Evolutionary conservation across 2,113 vertebrate genomes (phyloP), one percentile per base, ranked within the genome.

Genomic region (Erythrocercus mccallii): DNA sequence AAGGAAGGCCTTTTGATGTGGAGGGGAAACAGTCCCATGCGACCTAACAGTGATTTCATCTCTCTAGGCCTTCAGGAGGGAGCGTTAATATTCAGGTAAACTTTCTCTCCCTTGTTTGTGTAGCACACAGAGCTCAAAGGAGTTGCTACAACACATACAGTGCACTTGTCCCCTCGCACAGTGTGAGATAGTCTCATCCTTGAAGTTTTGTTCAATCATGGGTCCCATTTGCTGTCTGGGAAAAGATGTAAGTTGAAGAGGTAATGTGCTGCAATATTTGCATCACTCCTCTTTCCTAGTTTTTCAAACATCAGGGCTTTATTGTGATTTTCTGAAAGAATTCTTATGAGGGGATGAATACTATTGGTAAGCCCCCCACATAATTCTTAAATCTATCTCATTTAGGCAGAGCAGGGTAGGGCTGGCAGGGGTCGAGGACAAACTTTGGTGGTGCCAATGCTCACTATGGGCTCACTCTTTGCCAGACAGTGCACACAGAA

Each of bases 1-100:
- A 98, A 98, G 71, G 99, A 99, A 4, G 99, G 99, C 17, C 97
- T 99, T 88, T 65, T 99, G 96, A 96, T 99, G 62, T 99, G 99
- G 99, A 97, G 99, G 65, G 99, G 99, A 77, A 99, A 99, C 90
- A 99, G 97, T 81, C 98, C 98, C 51, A 97, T 99, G 98, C 97
- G 98, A 92, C 91, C 98, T 60, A 99, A 99, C 96, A 99, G 98
- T 76, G 99, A 99, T 97, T 99, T 98, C 95, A 97, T 99, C 92
- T 99, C 99, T 21, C 89, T 99, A 54, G 99, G 99, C 42, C 98
- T 99, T 94, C 99, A 98, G 81, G 98, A 99, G 22, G 99, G 99
- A 47, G 97, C 97, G 0, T 91, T 99, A 12, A 98, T 99, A 93
- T 99, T 99, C 97, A 99, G 99, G 99, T 99, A 95, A 97, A 62